Percentiles rank a stretch among this genome's conserved stretches.
These are phyloP conservation scores for Pseudochirops corinnae DNA, from an alignment of 2,797 vertebrate species.

Conservation along the genomic window DNA sequence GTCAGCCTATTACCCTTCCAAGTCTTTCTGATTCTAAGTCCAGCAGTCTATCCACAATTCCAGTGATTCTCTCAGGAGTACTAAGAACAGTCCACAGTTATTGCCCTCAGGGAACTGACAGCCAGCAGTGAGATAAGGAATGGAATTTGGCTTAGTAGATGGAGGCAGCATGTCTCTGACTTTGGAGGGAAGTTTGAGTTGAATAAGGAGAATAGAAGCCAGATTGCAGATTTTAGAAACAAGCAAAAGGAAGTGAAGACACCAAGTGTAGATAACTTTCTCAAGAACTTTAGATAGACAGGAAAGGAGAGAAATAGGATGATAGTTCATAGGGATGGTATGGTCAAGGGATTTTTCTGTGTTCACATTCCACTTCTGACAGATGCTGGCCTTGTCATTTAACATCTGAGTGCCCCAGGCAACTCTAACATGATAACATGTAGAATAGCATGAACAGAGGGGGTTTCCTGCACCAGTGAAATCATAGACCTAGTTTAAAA, in stretches of 20 bases:
- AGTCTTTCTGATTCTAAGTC: background rate
- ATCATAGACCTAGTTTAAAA: background rate
- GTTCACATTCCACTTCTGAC: background rate
- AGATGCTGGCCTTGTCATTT: background rate
- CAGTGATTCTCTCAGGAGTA: background rate
- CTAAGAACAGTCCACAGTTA: background rate
- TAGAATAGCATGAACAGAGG: background rate
- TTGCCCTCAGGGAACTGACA: background rate
- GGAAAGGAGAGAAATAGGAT: too few relatives aligned
- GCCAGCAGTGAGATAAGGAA: background rate
- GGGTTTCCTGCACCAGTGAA: background rate
- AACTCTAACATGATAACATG: background rate
- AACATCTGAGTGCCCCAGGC: background rate
- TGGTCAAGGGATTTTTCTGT: background rate
- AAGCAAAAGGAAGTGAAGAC: too few relatives aligned
- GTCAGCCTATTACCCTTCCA: background rate
- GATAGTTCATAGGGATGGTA: too few relatives aligned
- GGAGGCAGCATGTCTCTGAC: background rate
- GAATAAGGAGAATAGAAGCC: too few relatives aligned
- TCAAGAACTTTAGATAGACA: too few relatives aligned
- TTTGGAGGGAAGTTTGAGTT: too few relatives aligned
- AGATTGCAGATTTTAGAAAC: too few relatives aligned
- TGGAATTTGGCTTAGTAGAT: background rate
- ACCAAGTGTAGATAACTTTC: too few relatives aligned
- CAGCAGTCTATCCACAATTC: background rate